Evolutionary conservation across 1,140 invertebrate species (phyloP).

Genomic region (Octopus sinensis): DNA sequence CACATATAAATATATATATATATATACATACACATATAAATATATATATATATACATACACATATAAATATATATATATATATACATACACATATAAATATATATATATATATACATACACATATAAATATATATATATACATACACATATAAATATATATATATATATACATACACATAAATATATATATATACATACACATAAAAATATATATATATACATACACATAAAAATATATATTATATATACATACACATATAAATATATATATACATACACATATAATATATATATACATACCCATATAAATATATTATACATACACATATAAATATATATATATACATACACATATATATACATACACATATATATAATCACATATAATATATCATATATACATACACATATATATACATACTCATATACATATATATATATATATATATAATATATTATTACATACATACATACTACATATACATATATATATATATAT

Average conservation of each 20-base stretch:
- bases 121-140: conserved; percentile 1
- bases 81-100: conserved; percentile 10
- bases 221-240: too few relatives aligned
- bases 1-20: not conserved
- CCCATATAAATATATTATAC: too few relatives aligned
- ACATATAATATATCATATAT: too few relatives aligned
- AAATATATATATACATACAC: too few relatives aligned
- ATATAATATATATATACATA: too few relatives aligned
- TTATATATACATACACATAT: too few relatives aligned
- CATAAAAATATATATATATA: not conserved
- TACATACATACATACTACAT: not conserved
- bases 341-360: too few relatives aligned
- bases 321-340: too few relatives aligned
- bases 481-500: not conserved
- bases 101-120: conserved; percentile 11
- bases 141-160: conserved; percentile 14
- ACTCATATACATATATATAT: not conserved
- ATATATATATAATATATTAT: not conserved
- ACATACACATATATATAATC: too few relatives aligned
- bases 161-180: conserved; percentile 15
- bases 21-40: not conserved
- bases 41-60: not conserved
- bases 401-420: not conserved
- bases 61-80: conserved; percentile 17
- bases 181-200: conserved; percentile 19